Evolutionary conservation across 2,797 vertebrate species (phyloP).

Genomic region (Morus bassanus): DNA sequence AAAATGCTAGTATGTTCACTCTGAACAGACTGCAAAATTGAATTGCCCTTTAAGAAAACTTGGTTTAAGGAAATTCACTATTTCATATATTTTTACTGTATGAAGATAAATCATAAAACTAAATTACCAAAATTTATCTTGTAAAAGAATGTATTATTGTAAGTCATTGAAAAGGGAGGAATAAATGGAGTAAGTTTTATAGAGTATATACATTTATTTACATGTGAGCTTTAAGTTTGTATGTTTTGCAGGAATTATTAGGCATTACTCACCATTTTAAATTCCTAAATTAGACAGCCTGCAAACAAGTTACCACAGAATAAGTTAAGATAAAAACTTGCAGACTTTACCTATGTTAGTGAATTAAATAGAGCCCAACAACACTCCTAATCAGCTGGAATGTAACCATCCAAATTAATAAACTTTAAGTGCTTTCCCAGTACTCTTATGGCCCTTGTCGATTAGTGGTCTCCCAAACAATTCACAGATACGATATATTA

Average conservation of each 20-base stretch:
- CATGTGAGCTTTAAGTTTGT: neutral
- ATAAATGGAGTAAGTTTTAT: neutral
- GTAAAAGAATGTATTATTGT: neutral
- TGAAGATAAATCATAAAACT: neutral
- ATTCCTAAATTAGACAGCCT: neutral
- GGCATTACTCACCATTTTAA: neutral
- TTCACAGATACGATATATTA: neutral
- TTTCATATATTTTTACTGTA: neutral
- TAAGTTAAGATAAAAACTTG: neutral
- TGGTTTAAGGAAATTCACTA: neutral
- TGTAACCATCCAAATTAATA: neutral
- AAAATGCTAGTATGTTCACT: neutral
- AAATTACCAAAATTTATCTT: neutral
- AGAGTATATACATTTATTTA: neutral
- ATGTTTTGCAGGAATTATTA: neutral
- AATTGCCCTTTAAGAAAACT: neutral
- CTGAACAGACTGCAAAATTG: neutral
- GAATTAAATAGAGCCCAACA: neutral
- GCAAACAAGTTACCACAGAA: neutral
- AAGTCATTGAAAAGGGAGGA: neutral
- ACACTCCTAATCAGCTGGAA: neutral
- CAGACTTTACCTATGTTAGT: neutral
- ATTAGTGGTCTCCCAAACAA: neutral
- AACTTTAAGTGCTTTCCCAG: neutral
- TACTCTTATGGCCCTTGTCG: neutral